These are phyloP conservation scores for Lepidotrigona ventralis DNA, from an alignment of 1,140 invertebrate genomes.

Conservation along the genomic window DNA sequence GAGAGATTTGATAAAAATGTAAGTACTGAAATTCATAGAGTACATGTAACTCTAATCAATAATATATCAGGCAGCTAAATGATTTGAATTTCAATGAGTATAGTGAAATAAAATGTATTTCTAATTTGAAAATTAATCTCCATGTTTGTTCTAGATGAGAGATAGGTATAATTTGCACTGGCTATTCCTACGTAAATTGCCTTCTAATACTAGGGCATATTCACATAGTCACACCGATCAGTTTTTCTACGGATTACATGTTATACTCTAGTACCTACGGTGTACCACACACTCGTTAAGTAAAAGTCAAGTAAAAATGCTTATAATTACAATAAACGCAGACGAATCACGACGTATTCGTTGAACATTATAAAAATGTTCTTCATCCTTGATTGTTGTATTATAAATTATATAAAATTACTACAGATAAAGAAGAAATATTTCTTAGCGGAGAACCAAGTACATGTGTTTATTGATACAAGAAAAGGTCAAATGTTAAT, in stretches of 20 bases:
- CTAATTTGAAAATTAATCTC: constrained; percentile 50
- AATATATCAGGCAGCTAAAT: constrained; percentile 1
- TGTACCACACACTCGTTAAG: constrained; percentile 72
- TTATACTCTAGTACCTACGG: constrained; percentile 70
- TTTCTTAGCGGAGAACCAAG: neutral
- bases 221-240: constrained; percentile 78
- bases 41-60: constrained; percentile 10
- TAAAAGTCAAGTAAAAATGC: constrained; percentile 78
- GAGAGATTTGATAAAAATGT: constrained; percentile 1
- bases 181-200: constrained; percentile 66
- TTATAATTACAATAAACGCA: constrained; percentile 72
- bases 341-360: constrained; percentile 69
- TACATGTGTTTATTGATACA: neutral
- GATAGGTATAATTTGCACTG: constrained; percentile 59
- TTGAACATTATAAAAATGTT: constrained; percentile 8
- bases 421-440: neutral
- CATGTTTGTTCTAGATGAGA: constrained; percentile 49
- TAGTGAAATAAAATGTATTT: constrained; percentile 25
- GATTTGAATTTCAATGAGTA: constrained; percentile 25
- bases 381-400: neutral
- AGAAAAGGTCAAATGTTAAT: constrained; percentile 7
- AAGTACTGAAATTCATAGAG: constrained; percentile 24
- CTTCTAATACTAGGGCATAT: constrained; percentile 68
- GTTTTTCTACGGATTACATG: constrained; percentile 72
- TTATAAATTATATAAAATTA: neutral